Conservation (phyloP, 2,888 invertebrate genomes). For the Sarcophaga rosellei region DNA sequence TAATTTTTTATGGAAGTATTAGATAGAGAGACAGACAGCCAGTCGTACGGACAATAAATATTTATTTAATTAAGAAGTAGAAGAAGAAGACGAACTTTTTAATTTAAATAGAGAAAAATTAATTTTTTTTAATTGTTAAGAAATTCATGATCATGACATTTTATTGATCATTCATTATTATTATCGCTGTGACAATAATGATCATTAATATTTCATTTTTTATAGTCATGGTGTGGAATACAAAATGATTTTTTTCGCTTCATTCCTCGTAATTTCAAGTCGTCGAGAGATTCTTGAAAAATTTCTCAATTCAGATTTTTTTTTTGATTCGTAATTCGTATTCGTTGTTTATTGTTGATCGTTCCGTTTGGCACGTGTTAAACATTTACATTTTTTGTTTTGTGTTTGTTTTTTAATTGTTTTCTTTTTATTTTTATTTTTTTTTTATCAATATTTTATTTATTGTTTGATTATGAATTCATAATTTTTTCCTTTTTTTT, state of each 20-base stretch:
- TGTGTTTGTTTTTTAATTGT: not conserved
- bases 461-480: conserved; percentile 42
- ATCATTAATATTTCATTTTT: conserved; percentile 17
- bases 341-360: not conserved
- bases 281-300: conserved; percentile 2
- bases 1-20: too few relatives aligned
- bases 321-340: too few relatives aligned
- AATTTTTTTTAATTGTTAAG: not conserved
- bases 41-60: not conserved
- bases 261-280: not conserved
- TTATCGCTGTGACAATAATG: not conserved
- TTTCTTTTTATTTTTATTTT: not conserved
- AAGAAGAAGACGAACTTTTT: not conserved
- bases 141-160: conserved; percentile 6
- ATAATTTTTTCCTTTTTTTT: conserved; percentile 11
- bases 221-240: conserved; percentile 15
- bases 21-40: too few relatives aligned
- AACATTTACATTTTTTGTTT: conserved; percentile 27
- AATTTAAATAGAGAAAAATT: not conserved
- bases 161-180: not conserved
- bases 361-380: conserved; percentile 53
- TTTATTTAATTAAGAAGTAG: not conserved
- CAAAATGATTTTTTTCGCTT: conserved; percentile 6
- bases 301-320: not conserved
- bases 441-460: conserved; percentile 14